A percentile compares a stretch with the other conserved stretches of the same genome.
These are phyloP conservation scores for Muschampia plurimacula DNA, from an alignment of 2,888 invertebrate species.

Conservation along the genomic window DNA sequence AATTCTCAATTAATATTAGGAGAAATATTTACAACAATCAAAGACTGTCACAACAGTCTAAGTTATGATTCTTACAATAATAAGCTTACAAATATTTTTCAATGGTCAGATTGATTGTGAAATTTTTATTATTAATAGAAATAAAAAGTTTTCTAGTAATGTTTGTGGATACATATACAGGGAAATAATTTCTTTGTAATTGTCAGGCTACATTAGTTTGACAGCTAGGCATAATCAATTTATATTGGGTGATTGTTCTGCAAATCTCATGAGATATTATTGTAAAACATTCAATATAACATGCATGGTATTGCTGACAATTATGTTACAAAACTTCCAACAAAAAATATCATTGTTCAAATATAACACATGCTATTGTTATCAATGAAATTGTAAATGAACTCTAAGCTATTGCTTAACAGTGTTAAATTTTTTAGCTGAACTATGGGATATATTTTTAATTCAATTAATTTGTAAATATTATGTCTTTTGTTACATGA, in stretches of 20 bases:
- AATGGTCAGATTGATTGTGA: slow-evolving; percentile 34
- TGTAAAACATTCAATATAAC: not conserved
- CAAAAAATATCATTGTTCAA: not conserved
- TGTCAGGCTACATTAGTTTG: slow-evolving; percentile 14
- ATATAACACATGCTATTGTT: not conserved
- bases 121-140: slow-evolving; percentile 22
- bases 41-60: slow-evolving; percentile 35
- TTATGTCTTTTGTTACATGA: not conserved
- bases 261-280: not conserved
- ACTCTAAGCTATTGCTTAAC: slow-evolving; percentile 13
- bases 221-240: slow-evolving; percentile 17
- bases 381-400: slow-evolving; percentile 21
- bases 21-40: slow-evolving; percentile 28
- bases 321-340: not conserved
- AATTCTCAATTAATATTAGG: slow-evolving; percentile 29
- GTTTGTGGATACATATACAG: slow-evolving; percentile 33
- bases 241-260: slow-evolving; percentile 9
- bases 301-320: not conserved
- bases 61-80: slow-evolving; percentile 22
- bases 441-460: not conserved
- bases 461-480: not conserved
- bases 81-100: slow-evolving; percentile 29
- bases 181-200: slow-evolving; percentile 30
- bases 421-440: slow-evolving; percentile 24
- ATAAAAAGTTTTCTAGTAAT: slow-evolving; percentile 7